phyloP scores from a whole-genome alignment of 1,140 invertebrate species.

The Drosophila tropicalis region DNA sequence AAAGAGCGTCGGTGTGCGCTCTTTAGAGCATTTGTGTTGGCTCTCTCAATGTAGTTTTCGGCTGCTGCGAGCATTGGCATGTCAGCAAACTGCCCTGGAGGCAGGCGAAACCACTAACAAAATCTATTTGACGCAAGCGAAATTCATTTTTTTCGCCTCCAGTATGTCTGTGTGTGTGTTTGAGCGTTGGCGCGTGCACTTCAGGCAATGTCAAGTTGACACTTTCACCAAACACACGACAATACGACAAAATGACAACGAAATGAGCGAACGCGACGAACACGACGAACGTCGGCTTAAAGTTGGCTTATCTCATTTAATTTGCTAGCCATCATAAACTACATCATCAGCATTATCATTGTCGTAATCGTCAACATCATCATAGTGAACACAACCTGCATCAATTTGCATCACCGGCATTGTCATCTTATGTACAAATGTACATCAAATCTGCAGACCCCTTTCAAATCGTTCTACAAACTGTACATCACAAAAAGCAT shows the following conservation, averaged over 20 bases:
- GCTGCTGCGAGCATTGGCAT: conserved; percentile 52
- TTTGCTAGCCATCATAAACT: neutral
- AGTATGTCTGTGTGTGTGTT: conserved; percentile 30
- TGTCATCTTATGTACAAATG: too few species aligned
- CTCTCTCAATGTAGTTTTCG: conserved; percentile 16
- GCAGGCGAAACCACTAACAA: conserved; percentile 58
- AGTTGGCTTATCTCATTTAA: neutral
- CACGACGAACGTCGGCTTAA: neutral
- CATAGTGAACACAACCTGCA: neutral
- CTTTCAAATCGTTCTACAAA: too few species aligned
- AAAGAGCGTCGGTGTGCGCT: conserved; percentile 12
- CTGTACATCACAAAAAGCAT: too few species aligned
- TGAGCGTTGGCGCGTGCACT: conserved; percentile 74
- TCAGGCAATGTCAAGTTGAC: conserved; percentile 80
- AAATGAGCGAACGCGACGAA: neutral
- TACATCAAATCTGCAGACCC: too few species aligned
- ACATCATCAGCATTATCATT: neutral
- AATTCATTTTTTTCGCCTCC: conserved; percentile 12
- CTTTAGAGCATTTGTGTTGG: neutral
- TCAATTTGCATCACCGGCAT: neutral
- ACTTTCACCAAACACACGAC: conserved; percentile 74
- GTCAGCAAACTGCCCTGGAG: conserved; percentile 66
- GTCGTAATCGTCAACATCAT: neutral
- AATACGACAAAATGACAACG: conserved; percentile 21
- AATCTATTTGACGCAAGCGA: conserved; percentile 73